Evolutionary conservation across 2,888 invertebrate species (phyloP).

Genomic region (Dichetophora obliterata): DNA sequence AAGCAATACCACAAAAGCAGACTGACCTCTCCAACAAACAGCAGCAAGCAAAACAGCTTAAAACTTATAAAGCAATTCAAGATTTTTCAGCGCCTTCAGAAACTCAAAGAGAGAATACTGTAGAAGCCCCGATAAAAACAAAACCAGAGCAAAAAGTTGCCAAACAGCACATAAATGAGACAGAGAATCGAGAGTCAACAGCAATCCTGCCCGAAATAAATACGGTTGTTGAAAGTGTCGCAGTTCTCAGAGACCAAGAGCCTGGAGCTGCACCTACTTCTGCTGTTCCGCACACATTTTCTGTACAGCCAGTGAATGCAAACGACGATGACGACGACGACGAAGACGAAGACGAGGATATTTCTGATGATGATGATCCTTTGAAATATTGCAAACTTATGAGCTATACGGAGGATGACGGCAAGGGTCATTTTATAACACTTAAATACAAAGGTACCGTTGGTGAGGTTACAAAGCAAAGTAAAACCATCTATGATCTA

Average conservation of each 20-base stretch:
- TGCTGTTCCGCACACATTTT: constrained; percentile 27
- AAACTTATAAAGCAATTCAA: no score
- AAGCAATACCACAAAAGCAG: no score
- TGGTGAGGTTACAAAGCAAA: constrained; percentile 37
- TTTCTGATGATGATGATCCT: constrained; percentile 48
- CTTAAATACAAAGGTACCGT: constrained; percentile 32
- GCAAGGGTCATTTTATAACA: constrained; percentile 42
- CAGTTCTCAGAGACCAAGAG: no score
- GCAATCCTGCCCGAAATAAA: no score
- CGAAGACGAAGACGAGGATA: constrained; percentile 17
- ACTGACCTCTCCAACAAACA: no score
- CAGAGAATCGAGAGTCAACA: neutral
- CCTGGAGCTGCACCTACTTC: neutral
- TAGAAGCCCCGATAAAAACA: neutral
- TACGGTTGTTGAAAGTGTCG: neutral
- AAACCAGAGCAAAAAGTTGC: neutral
- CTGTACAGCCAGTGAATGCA: neutral
- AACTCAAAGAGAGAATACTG: neutral
- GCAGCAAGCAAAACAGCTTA: no score
- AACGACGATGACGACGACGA: no score
- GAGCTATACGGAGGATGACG: constrained; percentile 47
- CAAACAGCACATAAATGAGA: neutral
- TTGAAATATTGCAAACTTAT: constrained; percentile 45
- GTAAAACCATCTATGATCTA: constrained; percentile 46
- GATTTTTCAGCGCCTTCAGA: neutral